Evolutionary conservation across 2,888 invertebrate genomes (phyloP), one percentile per base, ranked within the genome.

Genomic region (Marronus borbonicus): DNA sequence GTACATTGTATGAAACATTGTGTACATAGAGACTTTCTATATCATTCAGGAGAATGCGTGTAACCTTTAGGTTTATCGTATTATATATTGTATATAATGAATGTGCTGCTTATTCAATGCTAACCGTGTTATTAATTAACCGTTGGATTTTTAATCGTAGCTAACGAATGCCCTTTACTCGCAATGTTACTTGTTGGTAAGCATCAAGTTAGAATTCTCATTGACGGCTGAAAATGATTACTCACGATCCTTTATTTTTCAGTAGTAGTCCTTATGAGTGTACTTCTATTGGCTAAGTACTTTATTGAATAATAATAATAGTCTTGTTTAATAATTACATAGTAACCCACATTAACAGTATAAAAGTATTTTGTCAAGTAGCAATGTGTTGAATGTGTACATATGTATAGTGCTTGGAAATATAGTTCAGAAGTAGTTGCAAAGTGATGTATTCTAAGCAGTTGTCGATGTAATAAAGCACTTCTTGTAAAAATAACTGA

Each of bases 101-200:
- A 52, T 28, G 52, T 50, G n/a, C 0, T 20, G 2, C 12, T 70
- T 24, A 28, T 24, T 24, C 52, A 49, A 44, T 68, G 20, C 36
- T 50, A 24, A 55, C 52, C 2, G 52, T 52, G 20, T 36, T 69
- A 50, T 50, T 69, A 14, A 52, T 69, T 69, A 69, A 69, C n/a
- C 4, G 7, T 31, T n/a, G 4, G 66, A 66, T 3, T 36, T 44
- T 17, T 36, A 31, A 60, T 60, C 10, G 10, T 52, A 4, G 52
- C 52, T 52, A 8, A 17, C 52, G 17, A 17, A 52, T 55, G 20
- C n/a, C 55, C 17, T 17, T 55, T 55, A 55, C n/a, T 52, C n/a
- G 55, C 20, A 5, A 7, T n/a, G 17, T 55, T 20, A 20, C 12
- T 8, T 55, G 14, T 55, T 55, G 14, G 10, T 55, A 55, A 55